phyloP scores from a whole-genome alignment of 2,888 invertebrate genomes.

The Neocrepidodera transversa region DNA sequence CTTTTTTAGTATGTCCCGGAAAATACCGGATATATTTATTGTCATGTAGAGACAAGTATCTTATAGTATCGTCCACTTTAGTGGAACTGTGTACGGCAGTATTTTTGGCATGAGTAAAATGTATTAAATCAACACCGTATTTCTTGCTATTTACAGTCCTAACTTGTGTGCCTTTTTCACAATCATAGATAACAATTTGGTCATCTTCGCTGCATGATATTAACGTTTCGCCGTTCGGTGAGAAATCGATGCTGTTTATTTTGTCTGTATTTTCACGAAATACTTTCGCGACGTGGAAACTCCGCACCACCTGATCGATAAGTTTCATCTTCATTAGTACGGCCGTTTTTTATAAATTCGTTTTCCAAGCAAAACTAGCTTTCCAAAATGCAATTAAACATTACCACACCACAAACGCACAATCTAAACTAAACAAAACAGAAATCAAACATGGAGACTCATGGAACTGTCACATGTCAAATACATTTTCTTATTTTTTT shows the following conservation, averaged over 20 bases:
- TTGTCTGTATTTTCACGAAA: slow-evolving; percentile 98
- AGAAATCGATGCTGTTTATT: slow-evolving; percentile 98
- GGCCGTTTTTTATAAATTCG: too few species aligned
- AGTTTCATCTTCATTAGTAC: slow-evolving; percentile 79
- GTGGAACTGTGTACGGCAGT: slow-evolving; percentile 99
- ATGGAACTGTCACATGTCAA: too few species aligned
- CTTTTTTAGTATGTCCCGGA: slow-evolving; percentile 95
- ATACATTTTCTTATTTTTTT: too few species aligned
- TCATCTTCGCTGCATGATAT: slow-evolving; percentile 99
- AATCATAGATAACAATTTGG: slow-evolving; percentile 99
- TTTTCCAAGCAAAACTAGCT: too few species aligned
- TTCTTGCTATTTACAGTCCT: slow-evolving; percentile 99
- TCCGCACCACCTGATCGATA: slow-evolving; percentile 92
- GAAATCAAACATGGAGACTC: too few species aligned
- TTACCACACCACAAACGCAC: too few species aligned
- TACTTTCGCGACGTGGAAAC: slow-evolving; percentile 96
- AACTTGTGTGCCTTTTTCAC: slow-evolving; percentile 96
- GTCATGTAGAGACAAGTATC: slow-evolving; percentile 97
- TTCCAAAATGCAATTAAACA: too few species aligned
- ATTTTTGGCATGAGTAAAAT: slow-evolving; percentile 98
- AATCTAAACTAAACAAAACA: too few species aligned
- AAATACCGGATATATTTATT: slow-evolving; percentile 99
- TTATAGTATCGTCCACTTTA: slow-evolving; percentile 97
- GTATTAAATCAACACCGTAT: slow-evolving; percentile 98
- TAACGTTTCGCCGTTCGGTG: slow-evolving; percentile 92